Evolutionary conservation across 1,140 invertebrate species (phyloP).

Genomic region (Drosophila sproati): DNA sequence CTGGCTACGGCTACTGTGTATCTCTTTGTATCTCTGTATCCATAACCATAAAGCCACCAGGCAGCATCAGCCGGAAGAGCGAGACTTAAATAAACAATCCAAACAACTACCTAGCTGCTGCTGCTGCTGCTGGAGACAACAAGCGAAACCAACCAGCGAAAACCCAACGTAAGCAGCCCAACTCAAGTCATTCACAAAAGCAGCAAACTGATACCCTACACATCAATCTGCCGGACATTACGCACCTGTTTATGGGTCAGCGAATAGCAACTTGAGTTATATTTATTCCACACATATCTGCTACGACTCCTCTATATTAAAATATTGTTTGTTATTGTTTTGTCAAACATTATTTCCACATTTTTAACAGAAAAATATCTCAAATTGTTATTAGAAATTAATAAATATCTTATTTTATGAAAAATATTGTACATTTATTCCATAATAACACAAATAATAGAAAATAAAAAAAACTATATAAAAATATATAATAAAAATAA

Average conservation of each 20-base stretch:
- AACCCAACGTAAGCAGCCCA: slow-evolving; percentile 7
- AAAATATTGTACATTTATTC: no score
- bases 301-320: no score
- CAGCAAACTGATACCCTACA: slow-evolving; percentile 51
- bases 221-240: not conserved
- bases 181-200: slow-evolving; percentile 67
- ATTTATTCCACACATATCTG: not conserved
- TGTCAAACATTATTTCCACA: no score
- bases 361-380: no score
- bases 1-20: slow-evolving; percentile 44
- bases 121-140: slow-evolving; percentile 13
- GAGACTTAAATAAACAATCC: slow-evolving; percentile 76
- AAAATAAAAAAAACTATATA: no score
- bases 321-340: no score
- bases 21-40: slow-evolving; percentile 34
- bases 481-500: not conserved
- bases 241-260: not conserved
- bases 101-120: slow-evolving; percentile 29
- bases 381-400: no score
- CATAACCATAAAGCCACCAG: slow-evolving; percentile 75
- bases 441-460: no score
- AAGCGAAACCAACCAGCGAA: slow-evolving; percentile 17
- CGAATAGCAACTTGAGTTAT: not conserved
- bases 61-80: slow-evolving; percentile 61
- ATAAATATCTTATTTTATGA: no score